A percentile compares a stretch with the other conserved stretches of the same genome.
Conservation (phyloP, 2,797 vertebrate genomes). For the Phaenicophaeus curvirostris region DNA sequence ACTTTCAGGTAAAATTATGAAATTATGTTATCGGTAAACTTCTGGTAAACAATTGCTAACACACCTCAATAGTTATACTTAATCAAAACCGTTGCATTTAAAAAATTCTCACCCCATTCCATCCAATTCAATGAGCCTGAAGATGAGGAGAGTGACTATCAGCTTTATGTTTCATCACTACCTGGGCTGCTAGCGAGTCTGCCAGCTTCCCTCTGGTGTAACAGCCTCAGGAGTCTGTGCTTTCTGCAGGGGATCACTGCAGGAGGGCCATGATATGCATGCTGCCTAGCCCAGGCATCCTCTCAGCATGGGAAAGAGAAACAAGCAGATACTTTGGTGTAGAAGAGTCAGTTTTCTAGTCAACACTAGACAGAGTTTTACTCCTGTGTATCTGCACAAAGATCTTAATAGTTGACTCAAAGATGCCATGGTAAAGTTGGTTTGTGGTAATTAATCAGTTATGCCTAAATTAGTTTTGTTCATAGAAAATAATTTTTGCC, state of each 20-base stretch:
- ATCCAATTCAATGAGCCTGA: fast-evolving
- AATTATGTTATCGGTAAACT: background rate
- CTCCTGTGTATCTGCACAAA: fast-evolving
- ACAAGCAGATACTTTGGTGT: background rate
- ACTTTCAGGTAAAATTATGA: background rate
- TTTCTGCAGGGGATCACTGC: background rate
- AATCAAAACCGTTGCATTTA: background rate
- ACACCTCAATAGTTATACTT: background rate
- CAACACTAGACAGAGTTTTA: background rate
- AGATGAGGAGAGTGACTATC: background rate
- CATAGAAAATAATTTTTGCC: background rate
- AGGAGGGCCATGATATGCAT: fast-evolving
- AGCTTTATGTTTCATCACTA: background rate
- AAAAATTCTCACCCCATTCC: background rate
- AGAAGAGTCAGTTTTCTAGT: background rate
- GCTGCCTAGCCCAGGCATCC: fast-evolving
- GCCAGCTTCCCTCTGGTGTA: fast-evolving
- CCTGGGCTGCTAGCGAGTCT: background rate
- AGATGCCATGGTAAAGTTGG: background rate
- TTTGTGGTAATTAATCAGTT: background rate
- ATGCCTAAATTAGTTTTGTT: background rate
- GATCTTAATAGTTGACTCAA: background rate
- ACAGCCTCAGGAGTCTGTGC: background rate
- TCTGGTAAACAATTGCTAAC: background rate
- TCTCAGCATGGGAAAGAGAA: background rate